Conservation (phyloP, 2,797 vertebrate species). For the Tokudaia tokunoshimensis region DNA sequence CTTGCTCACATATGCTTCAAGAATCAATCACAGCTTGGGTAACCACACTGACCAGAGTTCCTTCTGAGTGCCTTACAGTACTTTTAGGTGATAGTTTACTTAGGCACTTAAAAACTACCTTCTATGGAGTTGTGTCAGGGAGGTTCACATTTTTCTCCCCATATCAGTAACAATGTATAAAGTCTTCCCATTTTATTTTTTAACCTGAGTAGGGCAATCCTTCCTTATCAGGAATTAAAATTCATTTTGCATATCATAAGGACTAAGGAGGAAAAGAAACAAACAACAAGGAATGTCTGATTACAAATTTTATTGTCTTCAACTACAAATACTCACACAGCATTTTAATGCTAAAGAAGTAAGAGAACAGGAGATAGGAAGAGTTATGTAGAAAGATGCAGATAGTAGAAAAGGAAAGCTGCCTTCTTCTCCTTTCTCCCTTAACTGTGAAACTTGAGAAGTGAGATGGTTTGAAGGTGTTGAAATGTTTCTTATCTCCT, state of each 20-base stretch:
- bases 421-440: background rate
- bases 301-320: background rate
- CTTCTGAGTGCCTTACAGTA: accelerated
- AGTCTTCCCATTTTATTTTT: background rate
- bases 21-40: background rate
- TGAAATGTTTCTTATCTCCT: background rate
- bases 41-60: background rate
- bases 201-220: background rate
- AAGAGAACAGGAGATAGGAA: background rate
- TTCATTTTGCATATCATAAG: background rate
- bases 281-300: background rate
- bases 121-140: background rate
- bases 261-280: background rate
- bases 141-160: background rate
- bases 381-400: background rate
- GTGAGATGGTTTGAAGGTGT: background rate
- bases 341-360: background rate
- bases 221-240: background rate
- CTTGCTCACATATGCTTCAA: background rate
- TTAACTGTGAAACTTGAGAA: background rate
- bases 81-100: background rate
- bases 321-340: background rate
- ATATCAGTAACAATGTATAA: background rate
- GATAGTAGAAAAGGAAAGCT: accelerated
- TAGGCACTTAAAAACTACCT: background rate